Percentiles rank a stretch among this genome's conserved stretches.
These are phyloP conservation scores for Heliconius cydno DNA, from an alignment of 2,888 invertebrate genomes.

Conservation along the genomic window DNA sequence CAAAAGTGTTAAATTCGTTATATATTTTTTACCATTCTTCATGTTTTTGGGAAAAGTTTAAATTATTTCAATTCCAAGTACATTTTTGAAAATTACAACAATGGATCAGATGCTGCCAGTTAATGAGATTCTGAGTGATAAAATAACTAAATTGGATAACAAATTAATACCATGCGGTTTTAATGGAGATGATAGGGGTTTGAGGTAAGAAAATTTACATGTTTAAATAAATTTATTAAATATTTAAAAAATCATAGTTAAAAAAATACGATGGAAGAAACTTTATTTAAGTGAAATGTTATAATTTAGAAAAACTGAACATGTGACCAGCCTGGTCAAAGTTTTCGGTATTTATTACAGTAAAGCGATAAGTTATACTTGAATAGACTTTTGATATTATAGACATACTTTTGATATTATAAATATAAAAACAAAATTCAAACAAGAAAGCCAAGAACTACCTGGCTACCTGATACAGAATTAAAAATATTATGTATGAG, in stretches of 20 bases:
- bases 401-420: too few species aligned
- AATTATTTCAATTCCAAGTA: neutral
- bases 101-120: constrained; percentile 59
- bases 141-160: constrained; percentile 61
- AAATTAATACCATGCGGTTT: constrained; percentile 62
- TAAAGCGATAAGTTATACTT: neutral
- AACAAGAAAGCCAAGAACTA: too few species aligned
- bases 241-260: neutral
- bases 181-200: constrained; percentile 52
- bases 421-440: too few species aligned
- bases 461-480: too few species aligned
- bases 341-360: neutral
- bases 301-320: neutral
- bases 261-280: neutral
- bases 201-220: constrained; percentile 15
- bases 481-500: too few species aligned
- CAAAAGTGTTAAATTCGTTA: neutral
- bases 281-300: neutral
- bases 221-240: neutral
- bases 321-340: constrained; percentile 44
- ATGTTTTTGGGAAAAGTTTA: neutral
- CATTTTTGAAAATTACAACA: constrained; percentile 24
- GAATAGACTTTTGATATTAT: neutral
- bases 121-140: constrained; percentile 60
- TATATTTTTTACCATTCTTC: neutral